Evolutionary conservation across 92 coral and sea anemone species (phyloP), one percentile per base, ranked within the genome.

Genomic region (Actinostola sp.): DNA sequence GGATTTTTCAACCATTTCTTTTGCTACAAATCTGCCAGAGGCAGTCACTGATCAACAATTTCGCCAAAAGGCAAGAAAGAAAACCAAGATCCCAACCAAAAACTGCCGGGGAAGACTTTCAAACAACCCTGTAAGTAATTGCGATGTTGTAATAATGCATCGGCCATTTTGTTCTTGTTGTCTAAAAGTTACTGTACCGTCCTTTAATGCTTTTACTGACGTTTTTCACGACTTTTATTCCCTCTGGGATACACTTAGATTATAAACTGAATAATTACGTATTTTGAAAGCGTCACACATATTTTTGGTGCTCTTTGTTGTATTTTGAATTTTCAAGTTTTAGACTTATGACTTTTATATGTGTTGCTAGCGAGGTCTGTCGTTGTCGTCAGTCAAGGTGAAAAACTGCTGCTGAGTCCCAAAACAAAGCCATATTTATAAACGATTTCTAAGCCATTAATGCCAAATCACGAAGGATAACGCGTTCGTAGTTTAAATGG

Each of bases 31-130:
- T 59, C 96, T 90, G 96, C 96, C 83, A 25, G 67, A 88, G 96
- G 96, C 96, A 90, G 96, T 91, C 76, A 86, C 70, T 71, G 55
- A 61, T 46, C 59, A 83, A 90, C 89, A 81, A 90, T 90, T 89
- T 89, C 96, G 86, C 96, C 96, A 83, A 92, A 90, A 88, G 88
- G 85, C 89, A 83, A 87, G 81, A 90, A 90, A 70, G 96, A 87
- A 79, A 90, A 83, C 43, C 92, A 90, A 70, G 78, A 83, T 76
- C 84, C 92, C 38, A 90, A 83, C 70, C 96, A 87, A 71, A 88
- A 90, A 34, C 62, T 87, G 75, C 87, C 92, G 75, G 96, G 96
- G 87, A 90, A 90, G 77, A 61, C 77, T 74, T 72, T 82, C 71
- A 87, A 83, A 70, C 89, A 87, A 67, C 91, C 96, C 88, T 90